Percentiles rank a stretch among this genome's conserved stretches.
Conservation (phyloP, 2,888 invertebrate genomes). For the Hofmannophila pseudospretella region DNA sequence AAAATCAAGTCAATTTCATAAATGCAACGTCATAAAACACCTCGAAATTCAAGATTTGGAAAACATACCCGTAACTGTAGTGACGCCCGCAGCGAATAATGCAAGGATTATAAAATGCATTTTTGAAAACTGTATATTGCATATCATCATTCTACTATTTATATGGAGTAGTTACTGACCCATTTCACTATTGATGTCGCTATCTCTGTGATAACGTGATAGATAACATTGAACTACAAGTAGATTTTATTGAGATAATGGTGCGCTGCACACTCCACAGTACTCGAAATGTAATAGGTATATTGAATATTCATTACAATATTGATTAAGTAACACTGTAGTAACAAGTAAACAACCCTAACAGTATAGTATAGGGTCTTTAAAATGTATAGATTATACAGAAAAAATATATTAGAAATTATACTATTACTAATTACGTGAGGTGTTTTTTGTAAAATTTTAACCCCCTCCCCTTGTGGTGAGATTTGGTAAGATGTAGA, state of each 20-base stretch:
- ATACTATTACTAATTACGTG: no score
- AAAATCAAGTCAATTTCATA: no score
- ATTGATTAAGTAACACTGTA: no score
- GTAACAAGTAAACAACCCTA: no score
- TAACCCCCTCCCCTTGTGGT: no score
- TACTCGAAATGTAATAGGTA: not conserved
- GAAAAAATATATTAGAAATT: no score
- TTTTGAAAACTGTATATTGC: not conserved
- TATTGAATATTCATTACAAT: not conserved
- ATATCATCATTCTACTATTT: slow-evolving; percentile 4
- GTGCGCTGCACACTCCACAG: not conserved
- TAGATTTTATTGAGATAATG: not conserved
- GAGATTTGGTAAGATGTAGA: no score
- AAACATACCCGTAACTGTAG: slow-evolving; percentile 23
- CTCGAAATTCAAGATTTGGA: no score
- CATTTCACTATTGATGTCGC: slow-evolving; percentile 6
- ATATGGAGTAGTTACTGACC: slow-evolving; percentile 5
- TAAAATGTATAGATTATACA: no score
- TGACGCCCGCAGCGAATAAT: slow-evolving; percentile 19
- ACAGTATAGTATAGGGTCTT: no score
- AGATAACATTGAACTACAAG: slow-evolving; percentile 7
- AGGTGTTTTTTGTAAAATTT: no score
- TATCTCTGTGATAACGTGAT: slow-evolving; percentile 1
- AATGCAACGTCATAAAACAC: no score
- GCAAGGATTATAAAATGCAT: slow-evolving; percentile 18